Evolutionary conservation across 2,888 invertebrate species (phyloP).

Genomic region (Anaspis maculata): DNA sequence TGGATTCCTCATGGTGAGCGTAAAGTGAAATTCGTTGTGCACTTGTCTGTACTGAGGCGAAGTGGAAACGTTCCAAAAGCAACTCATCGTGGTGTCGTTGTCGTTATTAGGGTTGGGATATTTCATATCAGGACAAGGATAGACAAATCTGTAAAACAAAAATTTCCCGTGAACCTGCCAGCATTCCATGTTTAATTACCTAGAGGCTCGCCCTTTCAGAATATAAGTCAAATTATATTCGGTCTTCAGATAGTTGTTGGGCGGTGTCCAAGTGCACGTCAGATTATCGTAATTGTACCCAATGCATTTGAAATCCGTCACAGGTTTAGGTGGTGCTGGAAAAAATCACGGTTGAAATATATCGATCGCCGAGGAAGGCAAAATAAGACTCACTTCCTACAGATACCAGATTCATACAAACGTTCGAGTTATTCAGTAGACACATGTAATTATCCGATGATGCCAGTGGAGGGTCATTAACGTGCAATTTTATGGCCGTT

Average conservation of each 20-base stretch:
- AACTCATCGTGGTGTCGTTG: slow-evolving; percentile 32
- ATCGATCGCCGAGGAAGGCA: too few relatives aligned
- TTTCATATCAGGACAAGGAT: background rate
- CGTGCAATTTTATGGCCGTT: slow-evolving; percentile 53
- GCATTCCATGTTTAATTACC: slow-evolving; percentile 20
- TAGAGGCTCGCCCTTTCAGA: slow-evolving; percentile 38
- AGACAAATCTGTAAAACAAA: slow-evolving; percentile 9
- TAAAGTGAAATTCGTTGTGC: slow-evolving; percentile 49
- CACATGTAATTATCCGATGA: slow-evolving; percentile 48
- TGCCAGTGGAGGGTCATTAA: slow-evolving; percentile 48
- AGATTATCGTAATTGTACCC: slow-evolving; percentile 66
- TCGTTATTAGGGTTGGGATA: background rate
- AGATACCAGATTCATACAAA: slow-evolving; percentile 49
- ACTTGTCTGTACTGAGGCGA: slow-evolving; percentile 48
- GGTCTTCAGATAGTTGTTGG: slow-evolving; percentile 50
- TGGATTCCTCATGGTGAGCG: slow-evolving; percentile 51
- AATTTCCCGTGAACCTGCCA: too few relatives aligned
- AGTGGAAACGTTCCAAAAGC: slow-evolving; percentile 46
- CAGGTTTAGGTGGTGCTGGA: slow-evolving; percentile 48
- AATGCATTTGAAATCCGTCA: slow-evolving; percentile 63
- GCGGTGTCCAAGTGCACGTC: slow-evolving; percentile 65
- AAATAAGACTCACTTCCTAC: slow-evolving; percentile 43
- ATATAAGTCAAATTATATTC: slow-evolving; percentile 46
- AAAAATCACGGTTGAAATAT: too few relatives aligned
- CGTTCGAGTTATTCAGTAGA: slow-evolving; percentile 35